Percentiles rank a stretch among this genome's conserved stretches.
These are phyloP conservation scores for Drosophila parabipectinata DNA, from an alignment of 1,140 invertebrate species.

Conservation along the genomic window DNA sequence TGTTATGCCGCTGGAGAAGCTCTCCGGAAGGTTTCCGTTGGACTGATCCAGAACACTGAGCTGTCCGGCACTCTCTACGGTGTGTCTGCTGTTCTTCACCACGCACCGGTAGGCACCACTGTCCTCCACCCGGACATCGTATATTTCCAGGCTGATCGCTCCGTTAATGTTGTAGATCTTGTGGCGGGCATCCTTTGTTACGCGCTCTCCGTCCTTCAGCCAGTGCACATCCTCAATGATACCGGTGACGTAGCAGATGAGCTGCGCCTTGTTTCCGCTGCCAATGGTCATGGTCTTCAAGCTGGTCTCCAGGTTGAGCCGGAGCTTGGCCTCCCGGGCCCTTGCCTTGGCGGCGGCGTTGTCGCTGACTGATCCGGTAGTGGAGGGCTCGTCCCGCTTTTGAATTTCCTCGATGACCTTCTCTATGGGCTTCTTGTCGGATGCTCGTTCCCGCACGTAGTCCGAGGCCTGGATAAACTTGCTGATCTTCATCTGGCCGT, in stretches of 20 bases:
- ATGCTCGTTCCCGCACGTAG: conserved; percentile 52
- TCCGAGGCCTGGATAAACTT: conserved; percentile 78
- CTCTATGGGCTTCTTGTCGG: conserved; percentile 56
- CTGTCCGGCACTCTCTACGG: conserved; percentile 86
- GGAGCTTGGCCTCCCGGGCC: conserved; percentile 65
- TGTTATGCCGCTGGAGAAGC: conserved; percentile 51
- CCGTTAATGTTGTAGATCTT: conserved; percentile 83
- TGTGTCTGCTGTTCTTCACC: conserved; percentile 87
- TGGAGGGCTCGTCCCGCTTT: conserved; percentile 16
- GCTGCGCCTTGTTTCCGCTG: conserved; percentile 76
- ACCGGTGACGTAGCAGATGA: conserved; percentile 77
- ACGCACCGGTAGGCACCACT: conserved; percentile 85
- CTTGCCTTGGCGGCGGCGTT: conserved; percentile 46
- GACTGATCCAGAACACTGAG: conserved; percentile 86
- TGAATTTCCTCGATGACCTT: conserved; percentile 37
- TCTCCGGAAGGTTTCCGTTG: conserved; percentile 51
- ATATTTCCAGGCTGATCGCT: conserved; percentile 76
- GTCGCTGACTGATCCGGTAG: conserved; percentile 1
- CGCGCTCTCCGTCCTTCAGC: conserved; percentile 67
- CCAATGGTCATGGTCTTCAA: conserved; percentile 78
- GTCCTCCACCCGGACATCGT: conserved; percentile 73
- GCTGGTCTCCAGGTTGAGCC: conserved; percentile 65
- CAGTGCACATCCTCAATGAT: conserved; percentile 79
- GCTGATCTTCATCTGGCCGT: conserved; percentile 81
- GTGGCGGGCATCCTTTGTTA: conserved; percentile 70